Percentiles rank a stretch among this genome's conserved stretches.
phyloP scores from a whole-genome alignment of 1,140 invertebrate genomes.

The Brachionus koreanus region DNA sequence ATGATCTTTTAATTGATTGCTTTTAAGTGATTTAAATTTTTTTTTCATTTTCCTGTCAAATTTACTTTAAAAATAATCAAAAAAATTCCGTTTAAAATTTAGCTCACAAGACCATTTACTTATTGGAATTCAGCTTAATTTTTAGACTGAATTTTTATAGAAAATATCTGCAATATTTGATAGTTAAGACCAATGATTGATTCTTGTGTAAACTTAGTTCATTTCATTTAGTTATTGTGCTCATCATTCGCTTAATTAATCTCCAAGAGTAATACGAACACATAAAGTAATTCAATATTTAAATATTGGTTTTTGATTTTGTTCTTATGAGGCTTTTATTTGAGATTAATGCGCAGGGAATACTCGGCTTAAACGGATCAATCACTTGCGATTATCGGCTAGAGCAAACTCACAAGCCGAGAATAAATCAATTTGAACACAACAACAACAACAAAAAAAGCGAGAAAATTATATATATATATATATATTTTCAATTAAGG shows the following conservation, averaged over 20 bases:
- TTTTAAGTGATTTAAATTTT: neutral
- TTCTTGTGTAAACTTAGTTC: neutral
- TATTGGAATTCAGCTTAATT: no score
- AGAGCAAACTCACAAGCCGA: neutral
- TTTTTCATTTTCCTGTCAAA: neutral
- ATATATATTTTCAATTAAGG: neutral
- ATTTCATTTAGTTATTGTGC: conserved; percentile 1
- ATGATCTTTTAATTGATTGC: conserved; percentile 21
- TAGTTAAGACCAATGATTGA: neutral
- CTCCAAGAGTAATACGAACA: conserved; percentile 2
- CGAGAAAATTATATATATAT: neutral
- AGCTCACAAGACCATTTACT: neutral
- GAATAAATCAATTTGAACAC: conserved; percentile 5
- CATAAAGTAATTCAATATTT: neutral
- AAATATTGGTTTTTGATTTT: neutral
- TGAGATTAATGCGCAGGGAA: neutral
- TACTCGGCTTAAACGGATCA: conserved; percentile 6
- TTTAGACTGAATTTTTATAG: no score
- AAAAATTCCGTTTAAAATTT: neutral
- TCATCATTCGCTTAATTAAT: conserved; percentile 23
- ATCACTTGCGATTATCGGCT: conserved; percentile 18
- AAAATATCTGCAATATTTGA: no score
- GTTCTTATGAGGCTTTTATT: neutral
- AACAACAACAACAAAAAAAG: neutral
- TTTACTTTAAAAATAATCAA: neutral